Conservation (phyloP, 2,797 vertebrate species). For the Selene dorsalis region DNA sequence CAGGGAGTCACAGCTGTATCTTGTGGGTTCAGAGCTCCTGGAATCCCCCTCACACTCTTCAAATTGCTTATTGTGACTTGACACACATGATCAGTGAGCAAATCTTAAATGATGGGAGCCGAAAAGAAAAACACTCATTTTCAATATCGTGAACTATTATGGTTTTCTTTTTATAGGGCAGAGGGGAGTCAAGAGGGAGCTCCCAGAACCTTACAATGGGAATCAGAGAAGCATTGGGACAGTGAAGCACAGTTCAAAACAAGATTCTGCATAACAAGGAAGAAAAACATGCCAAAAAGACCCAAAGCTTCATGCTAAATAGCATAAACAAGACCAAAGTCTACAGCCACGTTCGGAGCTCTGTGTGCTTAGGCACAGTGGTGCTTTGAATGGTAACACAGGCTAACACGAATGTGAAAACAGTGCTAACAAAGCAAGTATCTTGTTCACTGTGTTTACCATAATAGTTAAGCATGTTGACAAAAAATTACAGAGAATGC, state of each 20-base stretch:
- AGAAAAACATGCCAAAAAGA: constrained; percentile 13
- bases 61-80: constrained; percentile 46
- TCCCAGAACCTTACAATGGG: constrained; percentile 19
- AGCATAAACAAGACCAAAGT: constrained; percentile 7
- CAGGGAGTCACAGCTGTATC: constrained; percentile 50
- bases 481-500: neutral
- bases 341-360: neutral
- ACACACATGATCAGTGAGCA: constrained; percentile 23
- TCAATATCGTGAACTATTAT: constrained; percentile 7
- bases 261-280: constrained; percentile 4
- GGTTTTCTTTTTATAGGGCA: neutral
- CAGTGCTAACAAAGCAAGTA: neutral
- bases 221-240: constrained; percentile 1
- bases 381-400: neutral
- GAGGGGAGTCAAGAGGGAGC: constrained; percentile 14
- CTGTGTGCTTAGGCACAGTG: neutral
- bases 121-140: constrained; percentile 6
- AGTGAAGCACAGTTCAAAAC: constrained; percentile 6
- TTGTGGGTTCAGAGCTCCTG: constrained; percentile 27
- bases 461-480: neutral
- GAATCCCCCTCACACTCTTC: constrained; percentile 42
- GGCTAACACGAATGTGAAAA: neutral
- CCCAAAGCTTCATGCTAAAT: constrained; percentile 2
- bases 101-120: constrained; percentile 32
- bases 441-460: neutral